Conservation (phyloP, 2,888 invertebrate genomes). For the Pyrocoelia pectoralis region DNA sequence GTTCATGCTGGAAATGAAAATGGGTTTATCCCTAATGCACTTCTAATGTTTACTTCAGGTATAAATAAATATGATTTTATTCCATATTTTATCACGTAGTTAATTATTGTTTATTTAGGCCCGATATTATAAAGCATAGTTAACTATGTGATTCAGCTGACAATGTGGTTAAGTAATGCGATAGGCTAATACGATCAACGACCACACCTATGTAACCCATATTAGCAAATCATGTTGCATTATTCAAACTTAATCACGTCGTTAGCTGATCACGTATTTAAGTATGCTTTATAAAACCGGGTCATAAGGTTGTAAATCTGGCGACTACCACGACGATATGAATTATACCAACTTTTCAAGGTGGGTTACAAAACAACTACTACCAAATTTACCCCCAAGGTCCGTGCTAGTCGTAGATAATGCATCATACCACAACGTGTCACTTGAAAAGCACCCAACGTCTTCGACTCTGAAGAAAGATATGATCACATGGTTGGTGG, state of each 20-base stretch:
- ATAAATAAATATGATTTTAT: background rate
- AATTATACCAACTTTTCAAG: constrained; percentile 44
- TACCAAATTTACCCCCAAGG: constrained; percentile 44
- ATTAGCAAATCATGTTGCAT: too few species aligned
- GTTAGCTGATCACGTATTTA: too few species aligned
- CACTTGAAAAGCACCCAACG: constrained; percentile 8
- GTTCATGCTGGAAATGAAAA: constrained; percentile 18
- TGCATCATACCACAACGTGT: constrained; percentile 45
- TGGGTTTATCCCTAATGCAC: constrained; percentile 17
- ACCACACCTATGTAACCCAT: too few species aligned
- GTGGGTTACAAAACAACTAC: constrained; percentile 43
- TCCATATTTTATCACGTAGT: background rate
- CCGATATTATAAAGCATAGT: too few species aligned
- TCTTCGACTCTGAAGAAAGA: constrained; percentile 11
- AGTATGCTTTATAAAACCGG: too few species aligned
- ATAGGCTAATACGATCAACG: too few species aligned
- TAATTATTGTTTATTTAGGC: constrained; percentile 15
- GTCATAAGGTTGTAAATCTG: constrained; percentile 37
- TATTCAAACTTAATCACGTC: too few species aligned
- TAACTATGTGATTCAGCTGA: too few species aligned
- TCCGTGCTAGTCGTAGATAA: constrained; percentile 37
- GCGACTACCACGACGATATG: constrained; percentile 49
- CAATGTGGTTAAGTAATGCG: too few species aligned
- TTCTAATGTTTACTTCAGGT: constrained; percentile 29
- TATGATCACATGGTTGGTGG: constrained; percentile 25